Evolutionary conservation across 2,797 vertebrate genomes (phyloP).

Genomic region (Xiphophorus birchmanni): DNA sequence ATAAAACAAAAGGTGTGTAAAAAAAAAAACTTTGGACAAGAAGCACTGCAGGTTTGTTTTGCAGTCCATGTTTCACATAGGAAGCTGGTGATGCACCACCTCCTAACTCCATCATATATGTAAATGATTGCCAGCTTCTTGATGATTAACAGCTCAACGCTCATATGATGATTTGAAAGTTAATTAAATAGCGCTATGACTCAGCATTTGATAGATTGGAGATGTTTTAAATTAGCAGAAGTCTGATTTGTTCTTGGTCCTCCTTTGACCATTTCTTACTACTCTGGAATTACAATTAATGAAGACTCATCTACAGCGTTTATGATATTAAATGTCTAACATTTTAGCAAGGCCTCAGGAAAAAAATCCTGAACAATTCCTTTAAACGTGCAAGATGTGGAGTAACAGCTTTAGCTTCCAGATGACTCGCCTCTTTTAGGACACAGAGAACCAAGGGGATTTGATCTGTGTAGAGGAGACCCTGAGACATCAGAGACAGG

Average conservation of each 20-base stretch:
- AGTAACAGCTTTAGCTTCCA: slow-evolving; percentile 1
- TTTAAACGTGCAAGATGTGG: slow-evolving; percentile 13
- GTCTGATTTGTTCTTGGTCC: neutral
- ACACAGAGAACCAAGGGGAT: slow-evolving; percentile 92
- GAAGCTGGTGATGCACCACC: neutral
- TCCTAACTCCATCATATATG: neutral
- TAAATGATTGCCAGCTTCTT: neutral
- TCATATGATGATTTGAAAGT: neutral
- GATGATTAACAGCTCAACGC: neutral
- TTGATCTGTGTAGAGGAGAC: slow-evolving; percentile 93
- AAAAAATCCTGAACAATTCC: neutral
- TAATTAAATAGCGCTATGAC: neutral
- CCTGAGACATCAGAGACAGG: slow-evolving; percentile 97
- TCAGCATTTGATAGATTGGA: neutral
- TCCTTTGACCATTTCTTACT: neutral
- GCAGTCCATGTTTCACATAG: neutral
- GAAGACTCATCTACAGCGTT: neutral
- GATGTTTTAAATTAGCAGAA: neutral
- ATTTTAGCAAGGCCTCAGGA: neutral
- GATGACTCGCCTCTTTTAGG: slow-evolving; percentile 88
- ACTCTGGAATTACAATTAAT: neutral
- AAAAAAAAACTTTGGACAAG: neutral
- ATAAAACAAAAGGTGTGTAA: neutral
- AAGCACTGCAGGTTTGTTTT: neutral
- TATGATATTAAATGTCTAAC: neutral